Base-by-base conservation (phyloP, 2,888 invertebrate genomes). In the Torymus tubicola region DNA sequence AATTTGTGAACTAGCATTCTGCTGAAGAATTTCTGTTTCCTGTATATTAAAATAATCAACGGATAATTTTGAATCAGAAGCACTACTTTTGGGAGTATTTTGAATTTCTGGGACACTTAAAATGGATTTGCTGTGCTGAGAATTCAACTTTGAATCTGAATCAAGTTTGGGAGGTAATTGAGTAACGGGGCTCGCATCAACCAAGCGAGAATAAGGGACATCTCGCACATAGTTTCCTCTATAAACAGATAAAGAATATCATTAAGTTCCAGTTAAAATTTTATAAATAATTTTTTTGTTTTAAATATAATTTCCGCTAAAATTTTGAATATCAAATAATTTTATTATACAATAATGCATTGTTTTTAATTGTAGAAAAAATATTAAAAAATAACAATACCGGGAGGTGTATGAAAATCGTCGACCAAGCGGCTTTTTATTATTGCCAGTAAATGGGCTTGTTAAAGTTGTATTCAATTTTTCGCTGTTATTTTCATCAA, bases 1-100 rank as follows among this genome's bases (percentile, higher is more conserved):
- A 10, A 89, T 88, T 75, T 89, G 89, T 0, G 90, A 89, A 76
- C 88, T 89, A 69, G 85, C 81, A 68, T 83, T 87, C 63, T 89
- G 88, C 80, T 88, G 87, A 18, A 87, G 78, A 10, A 83, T 81
- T 53, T 90, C 90, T n/a, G 82, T 85, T 16, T 88, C 88, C 3
- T 90, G 87, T 11, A 91, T 91, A 53, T 92, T 92, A 81, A 94
- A 95, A 88, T 95, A 96, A 89, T 96, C 96, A 0, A 96, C 94
- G 0, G 96, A 96, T 80, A 97, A 90, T 89, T 96, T 95, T 0
- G 97, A 96, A 91, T 97, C 97, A 0, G 96, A 97, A 2, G 95
- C 94, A 88, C 96, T 96, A 84, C 96, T 96, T 87, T 97, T 96
- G 0, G 95, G 94, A n/a, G 91, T 89, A 13, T 87, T 87, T 73